These are phyloP conservation scores for Adelognathus sp. DNA, from an alignment of 2,888 invertebrate species.

Conservation along the genomic window DNA sequence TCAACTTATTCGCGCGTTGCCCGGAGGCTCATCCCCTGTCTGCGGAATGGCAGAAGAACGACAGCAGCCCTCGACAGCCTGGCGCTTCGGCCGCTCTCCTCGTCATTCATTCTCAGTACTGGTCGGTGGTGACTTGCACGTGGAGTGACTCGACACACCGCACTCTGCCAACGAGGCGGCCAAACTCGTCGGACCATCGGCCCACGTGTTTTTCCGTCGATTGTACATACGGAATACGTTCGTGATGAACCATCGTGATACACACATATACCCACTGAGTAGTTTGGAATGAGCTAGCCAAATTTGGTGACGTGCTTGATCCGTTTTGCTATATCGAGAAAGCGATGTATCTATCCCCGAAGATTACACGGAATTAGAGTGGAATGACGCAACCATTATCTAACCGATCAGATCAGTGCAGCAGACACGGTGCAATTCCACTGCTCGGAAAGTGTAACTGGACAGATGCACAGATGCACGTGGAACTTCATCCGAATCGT, in stretches of 20 bases:
- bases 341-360: conserved; percentile 15
- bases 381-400: neutral
- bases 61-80: conserved; percentile 47
- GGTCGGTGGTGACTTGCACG: conserved; percentile 76
- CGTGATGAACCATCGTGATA: conserved; percentile 8
- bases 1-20: conserved; percentile 50
- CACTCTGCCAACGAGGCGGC: conserved; percentile 48
- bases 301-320: conserved; percentile 4
- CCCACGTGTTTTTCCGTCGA: conserved; percentile 37
- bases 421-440: neutral
- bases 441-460: conserved; percentile 15
- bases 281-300: conserved; percentile 40
- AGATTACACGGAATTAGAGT: neutral
- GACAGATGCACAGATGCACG: conserved; percentile 50
- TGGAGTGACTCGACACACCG: conserved; percentile 69
- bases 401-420: neutral
- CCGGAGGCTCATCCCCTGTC: conserved; percentile 32
- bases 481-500: conserved; percentile 31
- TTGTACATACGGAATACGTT: conserved; percentile 36
- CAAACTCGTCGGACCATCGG: conserved; percentile 41
- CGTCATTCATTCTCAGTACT: conserved; percentile 68
- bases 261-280: too few species aligned
- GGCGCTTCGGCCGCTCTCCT: conserved; percentile 24
- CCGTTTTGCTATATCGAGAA: neutral
- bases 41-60: conserved; percentile 30